These are phyloP conservation scores for Xestia ashworthii DNA, from an alignment of 2,888 invertebrate genomes.

Conservation along the genomic window DNA sequence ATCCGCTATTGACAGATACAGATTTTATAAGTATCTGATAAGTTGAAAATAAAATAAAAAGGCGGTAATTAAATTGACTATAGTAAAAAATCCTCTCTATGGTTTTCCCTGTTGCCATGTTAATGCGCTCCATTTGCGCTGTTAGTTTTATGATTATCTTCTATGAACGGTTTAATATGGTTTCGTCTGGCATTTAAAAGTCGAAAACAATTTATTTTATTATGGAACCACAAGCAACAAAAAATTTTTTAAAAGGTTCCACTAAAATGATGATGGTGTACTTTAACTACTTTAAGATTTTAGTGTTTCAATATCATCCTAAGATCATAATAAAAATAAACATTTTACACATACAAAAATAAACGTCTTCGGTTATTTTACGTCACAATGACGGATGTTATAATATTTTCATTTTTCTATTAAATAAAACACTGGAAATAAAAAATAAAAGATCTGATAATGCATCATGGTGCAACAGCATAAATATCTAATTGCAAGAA, in stretches of 20 bases:
- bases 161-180: conserved; percentile 75
- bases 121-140: conserved; percentile 74
- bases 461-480: background rate
- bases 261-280: background rate
- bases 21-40: background rate
- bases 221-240: background rate
- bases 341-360: background rate
- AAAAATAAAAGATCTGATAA: background rate
- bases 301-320: background rate
- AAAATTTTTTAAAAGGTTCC: no score
- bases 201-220: conserved; percentile 21
- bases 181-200: conserved; percentile 62
- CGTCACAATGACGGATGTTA: no score
- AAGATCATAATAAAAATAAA: background rate
- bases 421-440: background rate
- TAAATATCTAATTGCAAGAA: background rate
- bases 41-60: background rate
- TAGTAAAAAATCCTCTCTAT: conserved; percentile 48
- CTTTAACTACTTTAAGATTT: background rate
- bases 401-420: conserved; percentile 13
- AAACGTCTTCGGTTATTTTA: background rate
- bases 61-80: background rate
- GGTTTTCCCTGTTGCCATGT: conserved; percentile 58
- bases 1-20: background rate
- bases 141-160: conserved; percentile 76